These are phyloP conservation scores for Neelides sp. DNA, from an alignment of 1,140 invertebrate species.

Conservation along the genomic window DNA sequence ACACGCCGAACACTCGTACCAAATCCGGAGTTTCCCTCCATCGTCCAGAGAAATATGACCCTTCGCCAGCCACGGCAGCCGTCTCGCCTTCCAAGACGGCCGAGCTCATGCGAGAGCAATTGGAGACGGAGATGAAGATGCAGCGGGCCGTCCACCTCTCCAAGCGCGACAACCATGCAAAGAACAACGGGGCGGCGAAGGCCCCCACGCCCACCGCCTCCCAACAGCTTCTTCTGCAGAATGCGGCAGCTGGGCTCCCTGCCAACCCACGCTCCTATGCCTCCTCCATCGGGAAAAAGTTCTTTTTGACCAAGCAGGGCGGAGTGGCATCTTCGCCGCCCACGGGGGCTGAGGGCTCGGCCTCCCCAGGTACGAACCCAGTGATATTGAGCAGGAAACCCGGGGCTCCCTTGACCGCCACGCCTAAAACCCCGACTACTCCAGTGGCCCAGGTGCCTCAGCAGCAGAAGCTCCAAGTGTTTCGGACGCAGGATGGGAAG, in stretches of 20 bases:
- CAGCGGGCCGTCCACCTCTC: constrained; percentile 76
- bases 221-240: constrained; percentile 40
- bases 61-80: constrained; percentile 2
- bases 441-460: too few species aligned
- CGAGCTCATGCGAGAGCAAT: constrained; percentile 76
- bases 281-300: neutral
- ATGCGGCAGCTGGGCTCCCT: constrained; percentile 13
- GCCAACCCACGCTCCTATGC: constrained; percentile 20
- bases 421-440: constrained; percentile 9
- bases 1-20: constrained; percentile 11
- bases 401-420: neutral
- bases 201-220: constrained; percentile 42
- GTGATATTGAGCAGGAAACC: constrained; percentile 16
- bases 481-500: constrained; percentile 77
- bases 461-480: constrained; percentile 79
- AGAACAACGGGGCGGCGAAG: constrained; percentile 36
- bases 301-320: neutral
- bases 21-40: constrained; percentile 23
- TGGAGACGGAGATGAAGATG: constrained; percentile 74
- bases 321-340: neutral
- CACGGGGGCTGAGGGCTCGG: neutral
- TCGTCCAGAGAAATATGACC: constrained; percentile 26
- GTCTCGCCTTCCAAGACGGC: constrained; percentile 35
- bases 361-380: too few species aligned
- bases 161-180: constrained; percentile 46